phyloP scores from a whole-genome alignment of 2,888 invertebrate genomes.

The Lepidocyrtinus sp. region DNA sequence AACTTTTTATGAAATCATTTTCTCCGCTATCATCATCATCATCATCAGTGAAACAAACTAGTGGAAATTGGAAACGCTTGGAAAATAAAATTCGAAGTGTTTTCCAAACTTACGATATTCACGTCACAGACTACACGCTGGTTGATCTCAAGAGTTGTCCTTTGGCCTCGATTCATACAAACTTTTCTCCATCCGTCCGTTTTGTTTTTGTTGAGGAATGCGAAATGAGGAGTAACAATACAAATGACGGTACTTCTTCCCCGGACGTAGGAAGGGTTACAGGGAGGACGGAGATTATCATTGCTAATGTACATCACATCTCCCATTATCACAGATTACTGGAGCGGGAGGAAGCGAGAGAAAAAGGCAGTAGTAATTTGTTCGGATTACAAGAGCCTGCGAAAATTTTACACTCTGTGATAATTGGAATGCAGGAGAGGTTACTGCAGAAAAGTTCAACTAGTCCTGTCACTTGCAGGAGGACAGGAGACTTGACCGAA shows the following conservation, averaged over 20 bases:
- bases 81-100: slow-evolving; percentile 60
- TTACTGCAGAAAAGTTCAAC: slow-evolving; percentile 14
- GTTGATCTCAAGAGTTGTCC: slow-evolving; percentile 63
- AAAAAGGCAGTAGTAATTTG: slow-evolving; percentile 32
- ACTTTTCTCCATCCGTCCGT: slow-evolving; percentile 43
- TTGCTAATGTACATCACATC: slow-evolving; percentile 60
- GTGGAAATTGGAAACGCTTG: slow-evolving; percentile 48
- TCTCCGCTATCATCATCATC: neutral
- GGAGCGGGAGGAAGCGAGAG: neutral
- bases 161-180: slow-evolving; percentile 40
- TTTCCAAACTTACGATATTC: slow-evolving; percentile 63
- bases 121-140: slow-evolving; percentile 42
- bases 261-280: slow-evolving; percentile 60
- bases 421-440: slow-evolving; percentile 30
- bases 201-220: slow-evolving; percentile 65
- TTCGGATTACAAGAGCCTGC: slow-evolving; percentile 55
- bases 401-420: slow-evolving; percentile 49
- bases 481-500: slow-evolving; percentile 53
- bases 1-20: slow-evolving; percentile 19
- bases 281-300: slow-evolving; percentile 61
- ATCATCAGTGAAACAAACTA: neutral
- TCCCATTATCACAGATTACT: slow-evolving; percentile 56
- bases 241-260: neutral
- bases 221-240: slow-evolving; percentile 31
- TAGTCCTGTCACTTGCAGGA: slow-evolving; percentile 21